Evolutionary conservation across 2,888 invertebrate species (phyloP), one percentile per base, ranked within the genome.

Genomic region (Tetranychus piercei): DNA sequence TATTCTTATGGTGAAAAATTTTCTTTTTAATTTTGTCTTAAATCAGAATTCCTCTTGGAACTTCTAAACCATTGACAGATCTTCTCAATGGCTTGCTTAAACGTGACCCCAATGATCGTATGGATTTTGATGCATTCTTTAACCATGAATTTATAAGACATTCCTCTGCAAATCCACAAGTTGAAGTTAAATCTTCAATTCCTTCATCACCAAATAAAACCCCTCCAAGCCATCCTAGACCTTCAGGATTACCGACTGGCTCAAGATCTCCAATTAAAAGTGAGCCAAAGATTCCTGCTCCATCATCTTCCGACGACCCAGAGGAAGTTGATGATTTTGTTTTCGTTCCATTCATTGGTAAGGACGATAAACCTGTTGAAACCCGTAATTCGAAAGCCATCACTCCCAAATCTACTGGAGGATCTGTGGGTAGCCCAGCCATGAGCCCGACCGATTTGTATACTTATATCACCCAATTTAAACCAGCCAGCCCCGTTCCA

Each of bases 101-200:
- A 79, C 87, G 96, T 78, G 95, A 92, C 84, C 90, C 97, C 72
- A 88, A 89, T 81, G 96, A 99, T 82, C 87, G 99, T 79, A 93
- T 99, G 87, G 90, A 92, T 77, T 99, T 97, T 83, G 85, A 94
- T 81, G 88, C 89, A 77, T 97, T 99, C 85, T 97, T 97, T 86
- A 88, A 87, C 82, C 97, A 99, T 84, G 88, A 90, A 72, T 99
- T 97, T 85, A 81, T 85, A 70, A 80, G 81, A 76, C 79, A 79
- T 44, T 67, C 74, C 23, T 73, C 77, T 69, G 76, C 34, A 44
- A 43, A 72, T 43, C 44, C 44, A 64, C 23, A 69, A 23, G 44
- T 64, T n/a, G 69, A 44, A 8, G 20, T 64, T 34, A 20, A 22
- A n/a, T 71, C 73, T 34, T 70, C 75, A 44, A 9, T 74, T 11